A percentile compares a stretch with the other conserved stretches of the same genome.
phyloP scores from a whole-genome alignment of 2,797 vertebrate species.

The Esox lucius region DNA sequence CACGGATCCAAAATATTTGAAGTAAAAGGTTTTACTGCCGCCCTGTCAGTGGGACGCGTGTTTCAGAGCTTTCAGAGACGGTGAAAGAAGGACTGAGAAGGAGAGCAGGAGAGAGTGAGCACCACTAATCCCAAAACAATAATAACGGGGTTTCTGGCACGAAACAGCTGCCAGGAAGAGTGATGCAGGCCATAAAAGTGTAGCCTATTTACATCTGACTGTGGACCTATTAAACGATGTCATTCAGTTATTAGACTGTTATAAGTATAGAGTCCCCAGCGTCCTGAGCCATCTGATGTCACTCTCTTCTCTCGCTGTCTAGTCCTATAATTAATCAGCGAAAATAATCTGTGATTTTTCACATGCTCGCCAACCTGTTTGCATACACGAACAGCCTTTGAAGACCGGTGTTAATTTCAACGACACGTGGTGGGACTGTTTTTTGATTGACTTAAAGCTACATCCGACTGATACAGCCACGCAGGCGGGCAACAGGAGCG shows the following conservation, averaged over 20 bases:
- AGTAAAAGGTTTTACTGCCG: slow-evolving; percentile 29
- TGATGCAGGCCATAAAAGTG: background rate
- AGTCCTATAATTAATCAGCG: slow-evolving; percentile 57
- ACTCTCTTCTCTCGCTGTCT: slow-evolving; percentile 1
- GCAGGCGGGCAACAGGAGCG: background rate
- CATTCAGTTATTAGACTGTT: slow-evolving; percentile 25
- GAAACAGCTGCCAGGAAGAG: background rate
- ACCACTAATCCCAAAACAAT: slow-evolving; percentile 2
- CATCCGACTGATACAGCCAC: too few species aligned
- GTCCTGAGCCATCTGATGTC: slow-evolving; percentile 35
- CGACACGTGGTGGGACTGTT: too few species aligned
- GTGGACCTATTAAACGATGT: background rate
- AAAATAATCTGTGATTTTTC: slow-evolving; percentile 45
- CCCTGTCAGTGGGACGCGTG: background rate
- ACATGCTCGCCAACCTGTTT: background rate
- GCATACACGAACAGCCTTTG: background rate
- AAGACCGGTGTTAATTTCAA: background rate
- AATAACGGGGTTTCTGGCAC: slow-evolving; percentile 2
- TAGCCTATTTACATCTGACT: background rate
- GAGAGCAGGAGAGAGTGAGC: background rate
- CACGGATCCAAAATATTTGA: slow-evolving; percentile 41
- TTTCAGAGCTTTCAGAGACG: background rate
- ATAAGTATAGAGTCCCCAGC: slow-evolving; percentile 30
- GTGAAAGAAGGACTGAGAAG: background rate
- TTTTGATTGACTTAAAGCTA: too few species aligned